These are phyloP conservation scores for Pocota personata DNA, from an alignment of 2,888 invertebrate species.

Conservation along the genomic window DNA sequence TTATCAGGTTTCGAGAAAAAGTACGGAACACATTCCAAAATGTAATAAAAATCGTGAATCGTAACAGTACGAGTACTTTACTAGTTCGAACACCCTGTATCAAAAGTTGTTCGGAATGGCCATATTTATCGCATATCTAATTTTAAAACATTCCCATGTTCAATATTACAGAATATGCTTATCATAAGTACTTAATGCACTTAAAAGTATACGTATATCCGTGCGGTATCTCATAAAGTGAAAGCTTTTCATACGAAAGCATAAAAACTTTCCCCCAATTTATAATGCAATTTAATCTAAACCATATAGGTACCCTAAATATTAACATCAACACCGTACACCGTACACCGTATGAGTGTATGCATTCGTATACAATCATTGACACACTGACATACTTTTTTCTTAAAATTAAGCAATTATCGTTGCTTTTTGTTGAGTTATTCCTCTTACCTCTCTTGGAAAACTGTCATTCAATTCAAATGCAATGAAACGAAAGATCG, in stretches of 20 bases:
- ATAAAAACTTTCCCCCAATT: conserved; percentile 10
- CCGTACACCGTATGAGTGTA: neutral
- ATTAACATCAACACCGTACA: neutral
- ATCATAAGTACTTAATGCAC: conserved; percentile 35
- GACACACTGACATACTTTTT: conserved; percentile 65
- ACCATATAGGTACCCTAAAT: neutral
- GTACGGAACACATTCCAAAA: no score
- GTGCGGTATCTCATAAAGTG: conserved; percentile 17
- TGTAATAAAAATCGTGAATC: no score
- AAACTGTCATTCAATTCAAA: conserved; percentile 63
- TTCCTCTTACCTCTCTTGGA: neutral
- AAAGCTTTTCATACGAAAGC: neutral
- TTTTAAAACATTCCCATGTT: neutral
- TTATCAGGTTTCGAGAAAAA: no score
- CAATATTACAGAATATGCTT: neutral
- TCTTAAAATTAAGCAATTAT: conserved; percentile 66
- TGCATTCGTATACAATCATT: neutral
- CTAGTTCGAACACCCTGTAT: no score
- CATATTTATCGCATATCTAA: neutral
- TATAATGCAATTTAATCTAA: conserved; percentile 7
- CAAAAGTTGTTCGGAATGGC: no score
- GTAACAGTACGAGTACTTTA: no score
- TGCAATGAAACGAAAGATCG: neutral
- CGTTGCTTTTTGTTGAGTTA: conserved; percentile 14
- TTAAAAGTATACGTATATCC: neutral